These are phyloP conservation scores for Philereme vetulata DNA, from an alignment of 2,888 invertebrate species.

Conservation along the genomic window DNA sequence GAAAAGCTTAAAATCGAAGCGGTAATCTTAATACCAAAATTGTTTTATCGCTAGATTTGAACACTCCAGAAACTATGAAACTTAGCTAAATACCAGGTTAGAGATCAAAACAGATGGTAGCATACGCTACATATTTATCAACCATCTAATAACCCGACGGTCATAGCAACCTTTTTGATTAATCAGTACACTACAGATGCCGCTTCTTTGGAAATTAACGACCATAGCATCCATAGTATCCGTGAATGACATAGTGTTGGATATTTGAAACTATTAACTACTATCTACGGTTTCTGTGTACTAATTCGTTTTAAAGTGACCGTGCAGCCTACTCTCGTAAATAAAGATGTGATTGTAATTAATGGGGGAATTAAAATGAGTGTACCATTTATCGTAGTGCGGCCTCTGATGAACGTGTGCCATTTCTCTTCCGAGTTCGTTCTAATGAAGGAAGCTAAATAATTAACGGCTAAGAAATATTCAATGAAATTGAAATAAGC, in stretches of 20 bases:
- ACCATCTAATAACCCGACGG: constrained; percentile 59
- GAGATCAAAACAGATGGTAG: constrained; percentile 50
- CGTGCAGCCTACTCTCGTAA: constrained; percentile 36
- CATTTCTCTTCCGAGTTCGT: constrained; percentile 31
- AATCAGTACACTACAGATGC: constrained; percentile 52
- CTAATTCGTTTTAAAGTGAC: constrained; percentile 37
- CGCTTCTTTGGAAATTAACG: constrained; percentile 41
- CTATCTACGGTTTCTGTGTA: constrained; percentile 37
- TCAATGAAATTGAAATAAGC: constrained; percentile 7
- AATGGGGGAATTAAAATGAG: constrained; percentile 44
- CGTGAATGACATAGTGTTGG: constrained; percentile 31
- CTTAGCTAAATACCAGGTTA: constrained; percentile 24
- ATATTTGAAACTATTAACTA: constrained; percentile 35
- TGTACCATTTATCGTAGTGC: constrained; percentile 39
- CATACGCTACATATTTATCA: constrained; percentile 50
- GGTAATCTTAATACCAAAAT: too few species aligned
- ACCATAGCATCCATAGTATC: constrained; percentile 15
- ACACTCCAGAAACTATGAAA: constrained; percentile 2
- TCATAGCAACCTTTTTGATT: constrained; percentile 59
- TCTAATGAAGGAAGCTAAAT: constrained; percentile 31
- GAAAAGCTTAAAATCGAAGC: too few species aligned
- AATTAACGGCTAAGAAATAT: constrained; percentile 30
- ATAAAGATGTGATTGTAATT: constrained; percentile 44
- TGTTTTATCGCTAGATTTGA: not conserved
- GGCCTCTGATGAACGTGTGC: constrained; percentile 35